Conservation (phyloP, 1,140 invertebrate genomes). For the Aplysia californica region DNA sequence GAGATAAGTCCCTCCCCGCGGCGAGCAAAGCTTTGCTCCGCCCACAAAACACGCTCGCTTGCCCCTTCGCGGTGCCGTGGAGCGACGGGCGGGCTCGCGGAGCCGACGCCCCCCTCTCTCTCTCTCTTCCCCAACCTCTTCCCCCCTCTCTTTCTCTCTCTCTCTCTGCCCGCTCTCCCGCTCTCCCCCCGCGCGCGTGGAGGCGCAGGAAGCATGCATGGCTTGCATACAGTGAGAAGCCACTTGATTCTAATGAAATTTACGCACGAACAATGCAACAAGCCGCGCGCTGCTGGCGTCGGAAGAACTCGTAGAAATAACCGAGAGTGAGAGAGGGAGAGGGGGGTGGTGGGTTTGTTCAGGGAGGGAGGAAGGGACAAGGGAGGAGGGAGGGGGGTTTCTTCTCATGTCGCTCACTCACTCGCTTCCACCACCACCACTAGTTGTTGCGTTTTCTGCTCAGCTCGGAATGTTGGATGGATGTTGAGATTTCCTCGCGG, state of each 20-base stretch:
- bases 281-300: background rate
- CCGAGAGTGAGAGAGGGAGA: background rate
- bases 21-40: background rate
- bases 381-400: background rate
- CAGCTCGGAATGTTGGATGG: no score
- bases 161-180: background rate
- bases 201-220: background rate
- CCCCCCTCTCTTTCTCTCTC: background rate
- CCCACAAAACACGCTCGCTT: background rate
- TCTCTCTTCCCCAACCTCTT: background rate
- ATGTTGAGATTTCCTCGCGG: no score
- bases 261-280: constrained; percentile 29
- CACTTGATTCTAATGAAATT: constrained; percentile 31
- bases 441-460: no score
- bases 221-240: background rate
- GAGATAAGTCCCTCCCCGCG: background rate
- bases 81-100: background rate
- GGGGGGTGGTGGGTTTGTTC: background rate
- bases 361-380: background rate
- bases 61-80: background rate
- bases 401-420: background rate
- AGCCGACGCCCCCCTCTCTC: background rate
- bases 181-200: background rate
- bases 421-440: background rate
- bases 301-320: background rate